These are phyloP conservation scores for Hyles euphorbiae DNA, from an alignment of 1,140 invertebrate species.

Conservation along the genomic window DNA sequence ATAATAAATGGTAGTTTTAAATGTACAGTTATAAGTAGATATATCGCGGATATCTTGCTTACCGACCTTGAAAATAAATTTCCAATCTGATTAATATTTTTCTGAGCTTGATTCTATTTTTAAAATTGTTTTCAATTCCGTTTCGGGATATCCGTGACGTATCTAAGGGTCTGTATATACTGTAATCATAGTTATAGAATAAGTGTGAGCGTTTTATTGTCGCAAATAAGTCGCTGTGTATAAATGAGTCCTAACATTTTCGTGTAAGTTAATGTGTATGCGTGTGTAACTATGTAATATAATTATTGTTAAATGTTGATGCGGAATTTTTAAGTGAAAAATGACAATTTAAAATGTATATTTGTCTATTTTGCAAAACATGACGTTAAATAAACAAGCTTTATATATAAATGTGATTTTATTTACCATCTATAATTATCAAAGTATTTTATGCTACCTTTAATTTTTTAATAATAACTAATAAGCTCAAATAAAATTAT, in stretches of 20 bases:
- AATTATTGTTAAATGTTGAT: constrained; percentile 68
- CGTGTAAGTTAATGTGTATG: constrained; percentile 22
- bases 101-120: no score
- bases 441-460: not conserved
- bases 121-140: no score
- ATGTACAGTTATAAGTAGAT: constrained; percentile 3
- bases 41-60: not conserved
- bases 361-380: constrained; percentile 74
- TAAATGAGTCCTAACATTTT: constrained; percentile 1
- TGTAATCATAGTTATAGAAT: no score
- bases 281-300: constrained; percentile 48
- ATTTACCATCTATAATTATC: constrained; percentile 2
- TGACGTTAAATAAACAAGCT: constrained; percentile 73
- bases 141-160: no score
- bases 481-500: no score
- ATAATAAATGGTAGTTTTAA: not conserved
- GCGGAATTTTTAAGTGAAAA: constrained; percentile 60
- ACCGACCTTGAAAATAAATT: no score
- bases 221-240: no score
- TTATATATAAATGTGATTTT: constrained; percentile 44
- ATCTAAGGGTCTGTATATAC: no score
- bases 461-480: no score
- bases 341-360: constrained; percentile 65
- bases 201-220: no score
- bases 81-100: no score